Conservation (phyloP, 2,888 invertebrate genomes). For the Drosophila algonquin region DNA sequence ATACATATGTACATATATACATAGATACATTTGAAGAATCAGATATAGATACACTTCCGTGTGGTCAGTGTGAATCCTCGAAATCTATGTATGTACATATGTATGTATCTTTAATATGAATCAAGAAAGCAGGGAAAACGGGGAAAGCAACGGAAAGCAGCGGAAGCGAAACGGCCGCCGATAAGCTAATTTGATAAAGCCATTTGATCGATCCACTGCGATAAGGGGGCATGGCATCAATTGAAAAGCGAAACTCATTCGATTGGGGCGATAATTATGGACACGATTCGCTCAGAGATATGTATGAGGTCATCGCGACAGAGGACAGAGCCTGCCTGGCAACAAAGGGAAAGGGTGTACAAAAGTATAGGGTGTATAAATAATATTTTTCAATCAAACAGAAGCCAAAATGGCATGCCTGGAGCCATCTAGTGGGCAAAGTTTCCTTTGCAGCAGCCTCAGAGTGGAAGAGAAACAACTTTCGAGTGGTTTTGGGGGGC, state of each 20-base stretch:
- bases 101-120: constrained; percentile 15
- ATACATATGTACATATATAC: too few species aligned
- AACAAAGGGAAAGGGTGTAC: background rate
- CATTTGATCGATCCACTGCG: constrained; percentile 28
- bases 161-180: constrained; percentile 16
- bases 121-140: constrained; percentile 22
- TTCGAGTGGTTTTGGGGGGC: background rate
- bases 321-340: background rate
- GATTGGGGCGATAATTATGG: constrained; percentile 9
- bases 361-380: background rate
- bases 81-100: too few species aligned
- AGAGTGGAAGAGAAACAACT: background rate
- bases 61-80: constrained; percentile 20
- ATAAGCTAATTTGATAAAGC: constrained; percentile 45
- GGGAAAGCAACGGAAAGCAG: too few species aligned
- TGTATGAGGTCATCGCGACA: background rate
- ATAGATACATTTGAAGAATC: background rate
- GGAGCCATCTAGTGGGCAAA: constrained; percentile 28
- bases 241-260: constrained; percentile 33
- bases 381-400: background rate
- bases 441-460: constrained; percentile 14
- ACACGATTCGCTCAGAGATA: constrained; percentile 1
- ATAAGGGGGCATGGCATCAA: constrained; percentile 22
- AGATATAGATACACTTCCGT: constrained; percentile 28
- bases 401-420: constrained; percentile 12